Evolutionary conservation across 1,140 invertebrate genomes (phyloP).

Genomic region (Lucilia sericata): DNA sequence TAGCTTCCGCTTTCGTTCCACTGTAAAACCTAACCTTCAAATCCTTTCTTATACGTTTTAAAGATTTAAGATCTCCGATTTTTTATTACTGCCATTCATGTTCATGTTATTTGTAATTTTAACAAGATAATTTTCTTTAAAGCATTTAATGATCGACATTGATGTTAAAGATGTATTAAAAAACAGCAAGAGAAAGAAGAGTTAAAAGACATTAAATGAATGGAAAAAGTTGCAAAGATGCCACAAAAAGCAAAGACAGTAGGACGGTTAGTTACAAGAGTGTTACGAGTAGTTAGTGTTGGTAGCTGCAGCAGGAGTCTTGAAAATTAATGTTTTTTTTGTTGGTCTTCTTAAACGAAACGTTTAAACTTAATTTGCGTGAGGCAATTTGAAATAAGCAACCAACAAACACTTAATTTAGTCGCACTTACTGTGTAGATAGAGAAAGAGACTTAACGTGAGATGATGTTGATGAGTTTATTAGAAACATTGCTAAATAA

Average conservation of each 20-base stretch:
- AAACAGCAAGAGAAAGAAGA: neutral
- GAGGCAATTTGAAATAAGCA: constrained; percentile 43
- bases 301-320: neutral
- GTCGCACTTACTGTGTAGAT: constrained; percentile 47
- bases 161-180: neutral
- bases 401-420: constrained; percentile 50
- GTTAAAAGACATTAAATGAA: neutral
- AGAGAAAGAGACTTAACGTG: neutral
- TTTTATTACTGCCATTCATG: constrained; percentile 63
- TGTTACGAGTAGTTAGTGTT: neutral
- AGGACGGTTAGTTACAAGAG: too few species aligned
- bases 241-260: neutral
- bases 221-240: neutral
- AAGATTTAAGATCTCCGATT: constrained; percentile 27
- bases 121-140: constrained; percentile 68
- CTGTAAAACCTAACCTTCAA: neutral
- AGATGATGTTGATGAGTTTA: too few species aligned
- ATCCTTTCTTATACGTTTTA: constrained; percentile 45
- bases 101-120: constrained; percentile 68
- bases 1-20: neutral
- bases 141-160: constrained; percentile 62
- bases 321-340: too few species aligned
- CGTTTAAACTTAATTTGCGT: constrained; percentile 37
- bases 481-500: too few species aligned
- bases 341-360: too few species aligned